Evolutionary conservation across 1,140 invertebrate species (phyloP).

Genomic region (Drosophila eugracilis): DNA sequence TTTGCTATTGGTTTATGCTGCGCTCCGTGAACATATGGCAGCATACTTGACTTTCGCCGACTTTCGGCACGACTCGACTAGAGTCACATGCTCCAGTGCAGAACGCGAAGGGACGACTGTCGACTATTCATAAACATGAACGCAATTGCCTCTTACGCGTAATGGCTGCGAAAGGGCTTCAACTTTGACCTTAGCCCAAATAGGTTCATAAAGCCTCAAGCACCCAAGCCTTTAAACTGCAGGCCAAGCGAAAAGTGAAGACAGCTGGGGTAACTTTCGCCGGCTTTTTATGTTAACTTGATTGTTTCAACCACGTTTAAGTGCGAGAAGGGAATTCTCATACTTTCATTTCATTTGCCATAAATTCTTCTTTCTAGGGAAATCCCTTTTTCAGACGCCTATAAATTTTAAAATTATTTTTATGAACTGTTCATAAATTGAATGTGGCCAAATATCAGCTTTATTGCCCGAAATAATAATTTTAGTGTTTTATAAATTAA

Average conservation of each 20-base stretch:
- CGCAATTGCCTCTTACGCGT: slow-evolving; percentile 50
- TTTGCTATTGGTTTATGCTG: slow-evolving; percentile 75
- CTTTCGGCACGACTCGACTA: background rate
- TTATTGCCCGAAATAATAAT: background rate
- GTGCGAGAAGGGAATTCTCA: slow-evolving; percentile 30
- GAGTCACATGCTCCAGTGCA: slow-evolving; percentile 46
- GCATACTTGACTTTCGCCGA: slow-evolving; percentile 60
- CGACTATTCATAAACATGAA: slow-evolving; percentile 44
- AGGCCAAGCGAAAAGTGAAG: slow-evolving; percentile 15
- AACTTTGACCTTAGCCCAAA: slow-evolving; percentile 79
- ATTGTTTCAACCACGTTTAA: slow-evolving; percentile 37
- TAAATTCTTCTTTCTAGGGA: slow-evolving; percentile 18
- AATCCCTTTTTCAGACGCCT: background rate
- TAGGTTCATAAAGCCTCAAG: slow-evolving; percentile 45
- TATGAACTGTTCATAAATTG: background rate
- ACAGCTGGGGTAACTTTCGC: slow-evolving; percentile 17
- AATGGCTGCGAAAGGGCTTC: slow-evolving; percentile 65
- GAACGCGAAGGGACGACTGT: slow-evolving; percentile 24
- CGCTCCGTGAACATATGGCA: slow-evolving; percentile 71
- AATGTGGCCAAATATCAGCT: background rate
- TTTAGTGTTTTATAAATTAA: too few species aligned
- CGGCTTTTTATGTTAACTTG: slow-evolving; percentile 29
- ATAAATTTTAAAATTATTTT: slow-evolving; percentile 5
- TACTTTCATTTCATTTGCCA: slow-evolving; percentile 47
- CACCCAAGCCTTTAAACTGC: slow-evolving; percentile 51